Evolutionary conservation across 2,113 vertebrate species (phyloP), one percentile per base, ranked within the genome.

Genomic region (Perca fluviatilis): DNA sequence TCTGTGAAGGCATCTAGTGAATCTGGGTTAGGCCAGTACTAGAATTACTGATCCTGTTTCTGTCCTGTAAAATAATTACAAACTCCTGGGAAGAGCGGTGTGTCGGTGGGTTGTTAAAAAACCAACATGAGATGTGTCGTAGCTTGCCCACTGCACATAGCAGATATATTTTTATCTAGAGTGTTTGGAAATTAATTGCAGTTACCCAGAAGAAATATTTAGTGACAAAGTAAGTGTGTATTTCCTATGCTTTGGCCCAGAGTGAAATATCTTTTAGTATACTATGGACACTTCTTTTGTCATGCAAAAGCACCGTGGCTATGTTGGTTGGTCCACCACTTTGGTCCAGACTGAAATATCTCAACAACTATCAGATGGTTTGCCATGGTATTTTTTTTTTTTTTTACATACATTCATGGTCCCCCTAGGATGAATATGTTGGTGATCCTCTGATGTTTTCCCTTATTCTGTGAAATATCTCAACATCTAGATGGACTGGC

Each of bases 11-110:
- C 75, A 70, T 79, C 71, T 36, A 4, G 61, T 86, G 86, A 86
- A 40, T 80, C 79, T 90, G 80, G 58, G 84, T 87, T 72, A 80
- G 79, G 46, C 57, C 64, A 61, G 15, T 6, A 27, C 53, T 71
- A 47, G 80, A 80, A 60, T 25, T 19, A 27, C 61, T 54, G 61
- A 77, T 77, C 57, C 43, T 71, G 67, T 74, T 67, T 80, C 74
- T 75, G 65, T 61, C 51, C 12, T 16, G 27, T 79, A 50, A 81
- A 88, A 68, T 40, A 75, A 46, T 18, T 30, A 16, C 6, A 74
- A 63, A 57, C 25, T 43, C 49, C 50, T 3, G 2, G 16, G 13
- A 33, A 47, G 14, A 27, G 47, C 16, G 14, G 49, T 47, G 71
- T 16, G 27, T 7, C 6, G 1, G 25, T 36, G 43, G 46, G n/a